Evolutionary conservation across 2,888 invertebrate genomes (phyloP).

Genomic region (Ametastegia equiseti): DNA sequence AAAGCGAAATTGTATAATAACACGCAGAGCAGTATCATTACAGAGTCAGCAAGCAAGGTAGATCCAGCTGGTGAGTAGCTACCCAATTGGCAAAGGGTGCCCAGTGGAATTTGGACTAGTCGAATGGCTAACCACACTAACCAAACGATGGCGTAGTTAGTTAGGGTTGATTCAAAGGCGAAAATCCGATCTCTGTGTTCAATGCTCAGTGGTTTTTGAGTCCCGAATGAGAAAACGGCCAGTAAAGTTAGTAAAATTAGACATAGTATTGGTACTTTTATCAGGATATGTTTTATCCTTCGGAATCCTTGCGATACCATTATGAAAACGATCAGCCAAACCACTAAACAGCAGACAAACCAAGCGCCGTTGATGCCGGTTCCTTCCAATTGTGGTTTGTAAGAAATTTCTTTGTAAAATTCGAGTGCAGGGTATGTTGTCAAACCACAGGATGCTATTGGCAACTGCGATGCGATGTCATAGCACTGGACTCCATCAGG

Average conservation of each 20-base stretch:
- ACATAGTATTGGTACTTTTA: neutral
- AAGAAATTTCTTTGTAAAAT: slow-evolving; percentile 9
- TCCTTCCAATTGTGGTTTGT: neutral
- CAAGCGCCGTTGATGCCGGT: neutral
- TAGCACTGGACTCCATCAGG: slow-evolving; percentile 19
- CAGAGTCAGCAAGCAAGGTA: neutral
- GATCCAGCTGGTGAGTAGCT: slow-evolving; percentile 25
- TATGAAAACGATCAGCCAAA: slow-evolving; percentile 29
- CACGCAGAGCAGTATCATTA: slow-evolving; percentile 32
- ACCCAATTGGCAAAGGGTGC: slow-evolving; percentile 23
- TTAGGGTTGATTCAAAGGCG: neutral
- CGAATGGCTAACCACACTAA: slow-evolving; percentile 35
- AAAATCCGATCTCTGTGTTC: neutral
- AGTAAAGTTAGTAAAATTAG: neutral
- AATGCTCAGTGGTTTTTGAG: neutral
- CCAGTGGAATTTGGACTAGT: slow-evolving; percentile 17
- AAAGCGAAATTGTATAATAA: slow-evolving; percentile 9
- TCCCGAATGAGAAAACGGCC: neutral
- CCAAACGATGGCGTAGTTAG: neutral
- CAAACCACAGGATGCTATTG: neutral
- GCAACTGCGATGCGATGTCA: neutral
- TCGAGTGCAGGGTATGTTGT: slow-evolving; percentile 12
- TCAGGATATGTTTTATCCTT: neutral
- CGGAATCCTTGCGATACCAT: slow-evolving; percentile 41
- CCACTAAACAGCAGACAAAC: slow-evolving; percentile 16